Percentiles rank a stretch among this genome's conserved stretches.
These are phyloP conservation scores for Drosophila limbata DNA, from an alignment of 2,888 invertebrate species.

Conservation along the genomic window DNA sequence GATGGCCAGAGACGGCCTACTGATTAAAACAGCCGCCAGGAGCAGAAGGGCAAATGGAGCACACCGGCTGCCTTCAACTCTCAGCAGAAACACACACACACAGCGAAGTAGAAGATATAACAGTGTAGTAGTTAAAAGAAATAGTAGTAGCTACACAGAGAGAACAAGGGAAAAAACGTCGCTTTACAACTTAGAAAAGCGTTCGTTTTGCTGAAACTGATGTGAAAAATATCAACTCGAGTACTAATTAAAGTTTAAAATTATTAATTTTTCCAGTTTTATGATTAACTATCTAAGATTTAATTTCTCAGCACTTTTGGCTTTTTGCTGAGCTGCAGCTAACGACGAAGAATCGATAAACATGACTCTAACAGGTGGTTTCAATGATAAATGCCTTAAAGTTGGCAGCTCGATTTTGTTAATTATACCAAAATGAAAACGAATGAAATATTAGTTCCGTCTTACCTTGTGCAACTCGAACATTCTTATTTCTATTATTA, in stretches of 20 bases:
- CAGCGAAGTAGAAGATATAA: conserved; percentile 54
- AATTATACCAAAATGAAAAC: no score
- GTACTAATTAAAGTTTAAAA: conserved; percentile 47
- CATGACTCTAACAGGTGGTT: conserved; percentile 63
- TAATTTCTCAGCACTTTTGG: conserved; percentile 43
- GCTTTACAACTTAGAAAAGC: conserved; percentile 54
- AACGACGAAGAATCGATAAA: conserved; percentile 39
- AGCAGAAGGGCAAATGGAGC: conserved; percentile 66
- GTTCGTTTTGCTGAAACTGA: conserved; percentile 27
- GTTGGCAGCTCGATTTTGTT: conserved; percentile 19
- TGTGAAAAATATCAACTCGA: no score
- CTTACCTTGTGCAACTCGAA: no score
- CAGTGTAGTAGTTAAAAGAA: conserved; percentile 55
- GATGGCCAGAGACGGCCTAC: conserved; percentile 45
- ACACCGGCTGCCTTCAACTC: conserved; percentile 60
- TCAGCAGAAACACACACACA: conserved; percentile 39
- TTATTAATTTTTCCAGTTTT: conserved; percentile 43
- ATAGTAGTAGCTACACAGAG: conserved; percentile 30
- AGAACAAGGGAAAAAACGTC: conserved; percentile 18
- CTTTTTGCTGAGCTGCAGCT: conserved; percentile 30
- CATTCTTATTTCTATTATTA: no score
- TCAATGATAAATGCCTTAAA: conserved; percentile 33
- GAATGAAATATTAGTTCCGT: not conserved
- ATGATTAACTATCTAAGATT: conserved; percentile 40
- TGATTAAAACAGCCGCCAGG: conserved; percentile 1